Base-by-base conservation (phyloP, 2,888 invertebrate species). In the Arrhopalites spinosus region DNA sequence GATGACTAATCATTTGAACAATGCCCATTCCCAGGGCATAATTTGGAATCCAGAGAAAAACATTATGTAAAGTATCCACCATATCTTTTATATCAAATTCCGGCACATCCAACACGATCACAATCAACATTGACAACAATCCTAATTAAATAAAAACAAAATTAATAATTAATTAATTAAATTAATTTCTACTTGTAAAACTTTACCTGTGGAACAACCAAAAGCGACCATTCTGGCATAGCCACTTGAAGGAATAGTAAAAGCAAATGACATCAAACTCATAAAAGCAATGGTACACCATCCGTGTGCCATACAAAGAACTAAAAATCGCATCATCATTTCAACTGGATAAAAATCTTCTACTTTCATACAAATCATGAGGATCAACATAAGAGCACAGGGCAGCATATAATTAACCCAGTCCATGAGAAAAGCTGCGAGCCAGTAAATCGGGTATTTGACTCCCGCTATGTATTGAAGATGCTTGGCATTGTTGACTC, bases 381-480 rank as follows among this genome's bases (percentile, higher is more conserved):
- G 88, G 8, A 89, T 82, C 8, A 91, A 83, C 1, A 92, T 85
- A 2, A 89, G 86, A 23, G 89, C 64, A 43, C 88, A 86, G 1
- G 90, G 88, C 15, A 90, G 74, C 5, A 90, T 82, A 85, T 89
- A 91, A 85, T 89, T 90, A 5, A 89, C 73, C 85, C 90, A 88
- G 86, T 93, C 92, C 86, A 90, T 92, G 0, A 91, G 64, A 17
- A 90, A 89, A 0, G 90, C 89, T 0, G 90, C 88, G 1, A 88
- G 82, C 94, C 94, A 94, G 86, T 91, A 90, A 11, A 90, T 88
- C 0, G 86, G 84, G 0, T 90, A 89, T 77, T 89, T 88, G 0
- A 91, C 88, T 0, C 93, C 93, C 1, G 92, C 90, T 0, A 92
- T 90, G 80, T 90, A 89, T 83, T 93, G 92, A 29, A 93, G 86